A percentile compares a stretch with the other conserved stretches of the same genome.
phyloP scores from a whole-genome alignment of 2,888 invertebrate genomes.

The Tillus elongatus region DNA sequence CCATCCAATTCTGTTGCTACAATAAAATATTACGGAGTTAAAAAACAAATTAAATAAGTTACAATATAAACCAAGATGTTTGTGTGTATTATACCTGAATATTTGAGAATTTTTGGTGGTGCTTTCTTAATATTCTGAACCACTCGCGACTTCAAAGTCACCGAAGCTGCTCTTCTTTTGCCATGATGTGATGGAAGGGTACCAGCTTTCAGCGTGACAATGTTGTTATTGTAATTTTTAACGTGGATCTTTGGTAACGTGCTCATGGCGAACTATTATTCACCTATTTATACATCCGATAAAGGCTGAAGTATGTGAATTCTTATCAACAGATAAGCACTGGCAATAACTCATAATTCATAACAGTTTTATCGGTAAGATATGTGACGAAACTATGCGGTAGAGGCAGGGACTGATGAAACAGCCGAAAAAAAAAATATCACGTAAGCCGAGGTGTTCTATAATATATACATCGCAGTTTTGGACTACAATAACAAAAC shows the following conservation, averaged over 20 bases:
- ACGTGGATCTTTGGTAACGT: constrained; percentile 38
- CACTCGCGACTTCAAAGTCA: not conserved
- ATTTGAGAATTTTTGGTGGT: constrained; percentile 21
- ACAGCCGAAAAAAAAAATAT: constrained; percentile 1
- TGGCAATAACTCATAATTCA: no score
- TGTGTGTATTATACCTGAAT: constrained; percentile 22
- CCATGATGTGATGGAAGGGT: constrained; percentile 23
- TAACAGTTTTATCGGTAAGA: no score
- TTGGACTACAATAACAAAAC: no score
- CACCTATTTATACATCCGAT: no score
- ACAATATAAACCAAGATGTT: constrained; percentile 7
- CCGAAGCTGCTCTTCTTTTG: constrained; percentile 38
- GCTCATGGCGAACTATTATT: constrained; percentile 23
- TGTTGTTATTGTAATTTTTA: constrained; percentile 32
- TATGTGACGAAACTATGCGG: no score
- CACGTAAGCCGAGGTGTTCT: no score
- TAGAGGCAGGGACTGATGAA: no score
- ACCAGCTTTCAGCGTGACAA: constrained; percentile 30
- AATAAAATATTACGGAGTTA: no score
- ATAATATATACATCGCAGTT: no score
- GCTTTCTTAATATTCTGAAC: no score
- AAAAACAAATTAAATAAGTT: not conserved
- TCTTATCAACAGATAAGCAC: no score
- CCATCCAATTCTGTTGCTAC: constrained; percentile 45
- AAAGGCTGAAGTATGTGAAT: no score